Evolutionary conservation across 2,888 invertebrate genomes (phyloP).

Genomic region (Euplagia quadripunctaria): DNA sequence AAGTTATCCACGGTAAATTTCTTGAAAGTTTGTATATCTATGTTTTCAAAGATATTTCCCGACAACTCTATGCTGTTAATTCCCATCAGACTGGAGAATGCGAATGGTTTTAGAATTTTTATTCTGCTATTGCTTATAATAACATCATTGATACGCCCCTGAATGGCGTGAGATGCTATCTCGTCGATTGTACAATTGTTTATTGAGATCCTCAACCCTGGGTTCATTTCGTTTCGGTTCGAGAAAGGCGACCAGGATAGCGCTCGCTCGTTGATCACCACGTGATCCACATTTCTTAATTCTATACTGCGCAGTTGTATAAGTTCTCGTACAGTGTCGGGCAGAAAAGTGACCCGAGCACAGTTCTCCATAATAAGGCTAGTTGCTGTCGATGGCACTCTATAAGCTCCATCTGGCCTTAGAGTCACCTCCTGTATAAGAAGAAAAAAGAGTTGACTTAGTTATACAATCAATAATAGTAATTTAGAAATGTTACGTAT

Average conservation of each 20-base stretch:
- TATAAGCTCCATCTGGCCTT: conserved; percentile 85
- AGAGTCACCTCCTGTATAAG: conserved; percentile 87
- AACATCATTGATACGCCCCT: conserved; percentile 91
- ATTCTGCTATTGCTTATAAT: conserved; percentile 89
- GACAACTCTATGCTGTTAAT: conserved; percentile 89
- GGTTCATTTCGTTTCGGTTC: conserved; percentile 89
- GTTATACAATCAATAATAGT: not conserved
- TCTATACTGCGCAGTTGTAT: conserved; percentile 88
- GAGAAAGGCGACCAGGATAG: conserved; percentile 87
- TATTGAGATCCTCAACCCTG: conserved; percentile 85
- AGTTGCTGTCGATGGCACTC: conserved; percentile 84
- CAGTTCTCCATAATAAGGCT: conserved; percentile 90
- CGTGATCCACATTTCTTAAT: conserved; percentile 88
- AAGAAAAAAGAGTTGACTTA: not conserved
- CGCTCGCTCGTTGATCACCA: conserved; percentile 88
- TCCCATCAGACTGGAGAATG: conserved; percentile 91
- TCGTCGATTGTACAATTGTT: conserved; percentile 83
- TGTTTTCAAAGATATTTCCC: conserved; percentile 87
- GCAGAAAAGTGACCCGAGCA: conserved; percentile 86
- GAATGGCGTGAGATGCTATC: conserved; percentile 89
- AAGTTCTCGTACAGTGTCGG: conserved; percentile 88
- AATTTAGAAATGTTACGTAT: not conserved
- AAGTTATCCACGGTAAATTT: conserved; percentile 91
- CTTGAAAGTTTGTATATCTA: conserved; percentile 92
- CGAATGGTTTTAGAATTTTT: conserved; percentile 89